Evolutionary conservation across 1,140 invertebrate species (phyloP), one percentile per base, ranked within the genome.

Genomic region (Drosophila quadrilineata): DNA sequence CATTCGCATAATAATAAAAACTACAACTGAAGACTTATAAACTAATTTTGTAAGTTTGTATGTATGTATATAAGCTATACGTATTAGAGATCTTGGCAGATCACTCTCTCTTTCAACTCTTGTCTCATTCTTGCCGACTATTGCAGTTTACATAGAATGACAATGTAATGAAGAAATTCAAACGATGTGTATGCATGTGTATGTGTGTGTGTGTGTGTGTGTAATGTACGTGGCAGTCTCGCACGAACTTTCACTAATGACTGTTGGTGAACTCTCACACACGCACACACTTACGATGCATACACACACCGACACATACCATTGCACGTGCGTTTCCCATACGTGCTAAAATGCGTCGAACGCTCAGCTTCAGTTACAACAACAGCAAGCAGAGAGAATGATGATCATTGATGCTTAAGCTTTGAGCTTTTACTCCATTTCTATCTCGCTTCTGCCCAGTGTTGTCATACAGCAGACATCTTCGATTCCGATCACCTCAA

Each of bases 201-300:
- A 6, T 19, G 14, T n/a, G 36, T 43, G 28, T 48, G 16, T 54
- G 29, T 54, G 17, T 40, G 53, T 59, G 24, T 54, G 6, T 58
- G 71, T 75, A 71, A 72, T 82, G 70, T 76, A 82, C 79, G 77
- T 84, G 77, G 77, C 69, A 71, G 31, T 59, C 29, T 41, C 21
- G 41, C 52, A 67, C 70, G 68, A 84, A 82, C 76, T 82, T 82
- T 82, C 76, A 82, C 76, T 82, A 82, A 82, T 82, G 76, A 82
- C 77, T 80, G 71, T 65, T 57, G 69, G 57, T 82, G 76, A 82
- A 82, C 76, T 60, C 72, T 49, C 43, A 48, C 46, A 56, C 26
- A 50, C 24, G 35, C 29, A 66, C 22, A 54, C 33, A 33, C 6
- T 36, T n/a, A 6, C 14, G 12, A 17, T 24, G 16, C 29, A 36